Evolutionary conservation across 2,797 vertebrate genomes (phyloP), one percentile per base, ranked within the genome.

Genomic region (Pitangus sulphuratus): DNA sequence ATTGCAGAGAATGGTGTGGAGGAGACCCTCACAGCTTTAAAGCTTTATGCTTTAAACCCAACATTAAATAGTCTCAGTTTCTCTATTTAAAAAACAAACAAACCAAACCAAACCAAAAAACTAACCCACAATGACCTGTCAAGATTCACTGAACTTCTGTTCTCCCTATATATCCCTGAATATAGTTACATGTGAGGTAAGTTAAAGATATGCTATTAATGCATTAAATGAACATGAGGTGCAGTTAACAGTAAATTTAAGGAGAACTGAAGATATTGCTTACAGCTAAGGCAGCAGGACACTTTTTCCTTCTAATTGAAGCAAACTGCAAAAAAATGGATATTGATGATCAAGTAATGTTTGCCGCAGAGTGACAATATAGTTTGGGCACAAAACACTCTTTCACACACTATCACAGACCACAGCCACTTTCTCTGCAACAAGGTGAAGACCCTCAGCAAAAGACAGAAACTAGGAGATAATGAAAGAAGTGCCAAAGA

Each of bases 331-430:
- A 26, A 68, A 68, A 76, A 65, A 28, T 3, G 40, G 51, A 19
- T 40, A 19, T 11, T 42, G 31, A 51, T 75, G 5, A 58, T 54
- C 30, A 61, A 76, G 15, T 37, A 60, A 30, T 12, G 3, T 48
- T 76, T 85, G 50, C 37, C 71, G 45, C 48, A 28, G 45, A 22
- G 22, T 6, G 14, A 31, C 0, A 0, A 31, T 30, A 21, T 10
- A 71, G 28, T 26, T 75, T 50, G 87, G 37, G 12, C 54, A 61
- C 5, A 4, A 71, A 82, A 84, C 45, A 14, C 7, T 58, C 39
- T 62, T 61, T 22, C 19, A 47, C 31, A 10, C 40, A 15, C 31
- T 21, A 56, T 35, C 51, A 68, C 0, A 0, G 31, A 40, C 9
- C 33, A 79, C 4, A 39, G 42, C 17, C 50, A 28, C 37, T 69